phyloP scores from a whole-genome alignment of 2,888 invertebrate species.

The Muscina levida region DNA sequence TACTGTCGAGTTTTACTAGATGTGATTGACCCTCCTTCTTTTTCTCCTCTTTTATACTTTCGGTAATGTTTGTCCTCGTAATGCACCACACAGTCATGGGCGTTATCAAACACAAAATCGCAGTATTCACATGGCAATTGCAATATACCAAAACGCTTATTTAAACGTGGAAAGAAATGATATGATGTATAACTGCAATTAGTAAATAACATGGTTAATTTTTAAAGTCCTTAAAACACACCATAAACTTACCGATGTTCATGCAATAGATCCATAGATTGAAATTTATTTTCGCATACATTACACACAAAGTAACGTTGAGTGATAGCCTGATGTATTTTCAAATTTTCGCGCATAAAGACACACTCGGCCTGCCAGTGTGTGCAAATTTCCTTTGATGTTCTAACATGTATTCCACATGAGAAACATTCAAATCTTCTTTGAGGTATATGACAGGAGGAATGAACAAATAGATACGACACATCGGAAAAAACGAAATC shows the following conservation, averaged over 20 bases:
- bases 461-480: conserved; percentile 78
- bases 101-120: conserved; percentile 73
- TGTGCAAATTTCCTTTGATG: conserved; percentile 81
- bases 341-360: conserved; percentile 74
- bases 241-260: conserved; percentile 76
- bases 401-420: conserved; percentile 80
- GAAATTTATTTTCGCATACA: conserved; percentile 77
- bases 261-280: conserved; percentile 75
- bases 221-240: conserved; percentile 10
- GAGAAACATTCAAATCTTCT: conserved; percentile 77
- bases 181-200: conserved; percentile 73
- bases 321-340: conserved; percentile 69
- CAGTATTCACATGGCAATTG: conserved; percentile 78
- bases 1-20: conserved; percentile 79
- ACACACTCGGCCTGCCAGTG: conserved; percentile 82
- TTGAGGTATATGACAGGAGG: conserved; percentile 74
- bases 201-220: conserved; percentile 14
- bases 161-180: conserved; percentile 78
- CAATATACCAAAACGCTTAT: conserved; percentile 68
- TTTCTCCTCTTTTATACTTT: conserved; percentile 79
- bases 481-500: conserved; percentile 82
- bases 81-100: conserved; percentile 79
- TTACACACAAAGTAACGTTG: conserved; percentile 78
- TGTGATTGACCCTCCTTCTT: conserved; percentile 71
- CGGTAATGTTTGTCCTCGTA: conserved; percentile 82